Evolutionary conservation across 2,797 vertebrate genomes (phyloP), one percentile per base, ranked within the genome.

Genomic region (Jordanella pulchra): DNA sequence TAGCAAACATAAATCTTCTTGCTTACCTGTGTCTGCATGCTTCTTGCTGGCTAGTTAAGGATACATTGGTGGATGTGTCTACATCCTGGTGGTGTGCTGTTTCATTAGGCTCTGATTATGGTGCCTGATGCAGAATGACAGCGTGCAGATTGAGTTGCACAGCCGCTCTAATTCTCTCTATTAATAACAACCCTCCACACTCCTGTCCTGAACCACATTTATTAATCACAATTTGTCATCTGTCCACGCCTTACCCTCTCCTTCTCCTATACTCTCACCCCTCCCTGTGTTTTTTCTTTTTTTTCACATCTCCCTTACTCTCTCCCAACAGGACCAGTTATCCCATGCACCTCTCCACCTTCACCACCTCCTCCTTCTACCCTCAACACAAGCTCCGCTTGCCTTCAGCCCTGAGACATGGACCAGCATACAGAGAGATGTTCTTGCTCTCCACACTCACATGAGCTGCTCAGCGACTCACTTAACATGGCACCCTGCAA

Each of bases 211-310:
- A 93, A 95, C 90, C 93, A 93, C 93, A 94, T 94, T 95, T 95
- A 95, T 95, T 95, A 94, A 95, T 95, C 94, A 95, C 94, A 94
- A 95, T 95, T 95, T 95, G 94, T 95, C 93, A 95, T 93, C 92
- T 93, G 93, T 92, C 93, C 89, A 12, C 67, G 85, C 91, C 92
- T 92, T 92, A 82, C 92, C 91, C 84, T 87, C 86, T 86, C 83
- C 77, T 77, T 75, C 87, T 78, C 82, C 70, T 67, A 77, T 75
- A 70, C 72, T 75, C 84, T 73, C 64, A 9, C 80, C 75, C 23
- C 83, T 84, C 82, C 75, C 84, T 77, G 75, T 76, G 35, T 48
- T 25, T 73, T 74, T 66, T 72, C 58, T 55, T 76, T 83, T 79
- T 71, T 75, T 76, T 72, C 76, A 28, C 68, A 73, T 70, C 74